Conservation (phyloP, 2,113 vertebrate species). For the Malurus melanocephalus region DNA sequence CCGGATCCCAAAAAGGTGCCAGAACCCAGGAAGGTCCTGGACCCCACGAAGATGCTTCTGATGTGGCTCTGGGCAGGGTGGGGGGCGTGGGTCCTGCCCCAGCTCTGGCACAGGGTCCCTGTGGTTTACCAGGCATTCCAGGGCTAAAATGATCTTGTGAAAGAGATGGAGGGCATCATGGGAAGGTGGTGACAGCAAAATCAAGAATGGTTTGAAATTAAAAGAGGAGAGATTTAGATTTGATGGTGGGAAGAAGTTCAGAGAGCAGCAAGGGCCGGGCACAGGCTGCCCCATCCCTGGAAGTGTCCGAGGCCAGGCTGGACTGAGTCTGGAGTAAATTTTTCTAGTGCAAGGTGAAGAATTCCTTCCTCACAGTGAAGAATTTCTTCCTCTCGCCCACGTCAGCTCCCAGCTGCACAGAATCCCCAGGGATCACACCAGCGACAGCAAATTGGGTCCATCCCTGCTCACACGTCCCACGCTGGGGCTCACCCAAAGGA, state of each 20-base stretch:
- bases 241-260: neutral
- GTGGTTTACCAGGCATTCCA: neutral
- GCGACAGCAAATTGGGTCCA: neutral
- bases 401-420: neutral
- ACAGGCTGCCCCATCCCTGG: neutral
- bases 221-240: neutral
- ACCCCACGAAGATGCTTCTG: neutral
- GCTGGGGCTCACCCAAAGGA: neutral
- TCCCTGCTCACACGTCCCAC: neutral
- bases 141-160: fast-evolving
- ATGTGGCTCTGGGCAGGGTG: fast-evolving
- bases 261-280: neutral
- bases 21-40: fast-evolving
- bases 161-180: neutral
- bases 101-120: fast-evolving
- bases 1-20: fast-evolving
- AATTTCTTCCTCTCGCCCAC: neutral
- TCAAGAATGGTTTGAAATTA: neutral
- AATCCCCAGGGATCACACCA: neutral
- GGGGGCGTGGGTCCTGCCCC: fast-evolving
- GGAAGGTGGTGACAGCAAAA: neutral
- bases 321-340: neutral
- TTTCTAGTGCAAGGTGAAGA: neutral
- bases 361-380: neutral
- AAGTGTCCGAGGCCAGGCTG: no score